These are phyloP conservation scores for Megaceryle maxima DNA, from an alignment of 2,113 vertebrate genomes.

Conservation along the genomic window DNA sequence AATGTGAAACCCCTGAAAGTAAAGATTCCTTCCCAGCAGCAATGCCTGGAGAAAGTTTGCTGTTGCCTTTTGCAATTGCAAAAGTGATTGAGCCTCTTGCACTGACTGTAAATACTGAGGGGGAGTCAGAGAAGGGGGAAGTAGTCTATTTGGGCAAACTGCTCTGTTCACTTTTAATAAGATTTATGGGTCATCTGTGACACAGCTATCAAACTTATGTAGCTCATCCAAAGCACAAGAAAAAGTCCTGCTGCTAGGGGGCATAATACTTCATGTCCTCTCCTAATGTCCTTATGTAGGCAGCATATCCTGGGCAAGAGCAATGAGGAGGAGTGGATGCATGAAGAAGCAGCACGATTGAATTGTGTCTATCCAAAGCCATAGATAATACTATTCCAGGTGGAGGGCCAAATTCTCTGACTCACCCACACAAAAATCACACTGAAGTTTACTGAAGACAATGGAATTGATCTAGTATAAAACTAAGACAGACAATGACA, in stretches of 20 bases:
- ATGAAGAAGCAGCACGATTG: neutral
- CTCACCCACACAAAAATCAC: neutral
- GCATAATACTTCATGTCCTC: neutral
- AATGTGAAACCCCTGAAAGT: neutral
- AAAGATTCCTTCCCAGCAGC: constrained; percentile 3
- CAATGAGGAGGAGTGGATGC: neutral
- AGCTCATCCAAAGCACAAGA: neutral
- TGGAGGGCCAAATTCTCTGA: constrained; percentile 32
- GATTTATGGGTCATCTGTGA: neutral
- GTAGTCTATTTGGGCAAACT: neutral
- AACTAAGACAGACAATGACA: neutral
- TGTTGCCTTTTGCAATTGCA: neutral
- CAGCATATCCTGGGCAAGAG: neutral
- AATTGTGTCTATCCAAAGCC: neutral
- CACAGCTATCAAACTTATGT: neutral
- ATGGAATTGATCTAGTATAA: neutral
- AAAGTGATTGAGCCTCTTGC: neutral
- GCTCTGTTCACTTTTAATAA: neutral
- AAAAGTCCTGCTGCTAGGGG: neutral
- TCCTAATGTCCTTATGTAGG: neutral
- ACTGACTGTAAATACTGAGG: neutral
- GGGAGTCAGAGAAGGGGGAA: neutral
- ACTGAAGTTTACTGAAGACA: neutral
- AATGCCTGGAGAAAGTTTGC: neutral
- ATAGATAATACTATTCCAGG: neutral